Conservation (phyloP, 2,797 vertebrate genomes). For the Enteromius argenteus region DNA sequence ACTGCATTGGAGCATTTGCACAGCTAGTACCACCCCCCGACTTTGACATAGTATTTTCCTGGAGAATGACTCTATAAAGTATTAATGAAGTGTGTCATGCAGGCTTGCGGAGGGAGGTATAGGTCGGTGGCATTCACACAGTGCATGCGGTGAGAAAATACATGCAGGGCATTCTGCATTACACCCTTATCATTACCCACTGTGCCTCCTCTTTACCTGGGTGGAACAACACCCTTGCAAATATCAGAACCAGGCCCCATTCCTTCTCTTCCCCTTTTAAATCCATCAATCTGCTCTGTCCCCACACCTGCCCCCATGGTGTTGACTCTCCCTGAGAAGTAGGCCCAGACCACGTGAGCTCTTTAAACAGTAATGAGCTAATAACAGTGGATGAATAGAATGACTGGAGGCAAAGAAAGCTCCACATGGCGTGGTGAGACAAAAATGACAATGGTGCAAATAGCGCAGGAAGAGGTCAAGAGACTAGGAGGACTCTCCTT, state of each 20-base stretch:
- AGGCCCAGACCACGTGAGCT: constrained; percentile 44
- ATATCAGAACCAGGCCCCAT: constrained; percentile 26
- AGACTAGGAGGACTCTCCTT: constrained; percentile 3
- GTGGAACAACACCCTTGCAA: constrained; percentile 40
- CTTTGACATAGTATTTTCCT: constrained; percentile 63
- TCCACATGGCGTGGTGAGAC: constrained; percentile 24
- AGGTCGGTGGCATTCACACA: constrained; percentile 55
- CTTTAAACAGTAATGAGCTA: constrained; percentile 68
- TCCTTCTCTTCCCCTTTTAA: constrained; percentile 14
- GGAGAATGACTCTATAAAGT: constrained; percentile 67
- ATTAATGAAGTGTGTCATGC: constrained; percentile 64
- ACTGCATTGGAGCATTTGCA: constrained; percentile 53
- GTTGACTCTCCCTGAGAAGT: constrained; percentile 23
- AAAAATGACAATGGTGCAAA: constrained; percentile 34
- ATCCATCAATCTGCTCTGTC: constrained; percentile 11
- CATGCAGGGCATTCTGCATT: constrained; percentile 48
- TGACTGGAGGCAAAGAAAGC: constrained; percentile 34
- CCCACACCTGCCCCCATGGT: constrained; percentile 31
- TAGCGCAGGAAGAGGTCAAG: constrained; percentile 40
- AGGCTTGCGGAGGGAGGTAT: constrained; percentile 56
- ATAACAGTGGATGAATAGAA: constrained; percentile 53
- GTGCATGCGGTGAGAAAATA: constrained; percentile 30
- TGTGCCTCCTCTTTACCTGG: constrained; percentile 45
- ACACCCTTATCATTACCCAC: constrained; percentile 40
- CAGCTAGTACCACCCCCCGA: constrained; percentile 57